A percentile compares a stretch with the other conserved stretches of the same genome.
These are phyloP conservation scores for Cheilosia vulpina DNA, from an alignment of 2,888 invertebrate species.

Conservation along the genomic window DNA sequence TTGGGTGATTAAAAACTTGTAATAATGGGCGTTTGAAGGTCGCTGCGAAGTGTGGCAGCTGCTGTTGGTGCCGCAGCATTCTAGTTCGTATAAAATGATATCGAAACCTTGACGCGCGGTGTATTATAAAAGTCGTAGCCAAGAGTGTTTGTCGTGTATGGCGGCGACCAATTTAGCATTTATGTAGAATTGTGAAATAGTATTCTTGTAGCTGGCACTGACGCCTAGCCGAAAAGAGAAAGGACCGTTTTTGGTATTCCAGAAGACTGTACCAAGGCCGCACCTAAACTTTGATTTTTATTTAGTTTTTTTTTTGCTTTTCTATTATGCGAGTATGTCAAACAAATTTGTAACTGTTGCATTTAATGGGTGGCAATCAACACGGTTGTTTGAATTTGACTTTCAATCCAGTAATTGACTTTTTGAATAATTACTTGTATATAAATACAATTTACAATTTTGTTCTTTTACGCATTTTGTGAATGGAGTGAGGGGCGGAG, in stretches of 20 bases:
- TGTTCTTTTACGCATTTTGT: too few species aligned
- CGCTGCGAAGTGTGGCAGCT: conserved; percentile 50
- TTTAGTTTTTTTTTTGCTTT: conserved; percentile 10
- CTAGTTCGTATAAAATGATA: conserved; percentile 62
- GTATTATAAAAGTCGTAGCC: conserved; percentile 17
- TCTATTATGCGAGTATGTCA: not conserved
- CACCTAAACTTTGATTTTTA: conserved; percentile 9
- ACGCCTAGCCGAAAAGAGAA: conserved; percentile 57
- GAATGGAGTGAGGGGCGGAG: too few species aligned
- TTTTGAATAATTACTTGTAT: not conserved
- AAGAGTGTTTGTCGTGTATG: conserved; percentile 22
- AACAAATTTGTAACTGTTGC: not conserved
- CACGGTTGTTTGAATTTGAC: not conserved
- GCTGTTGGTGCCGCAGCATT: conserved; percentile 28
- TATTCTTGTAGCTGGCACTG: conserved; percentile 7
- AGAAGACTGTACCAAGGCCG: conserved; percentile 52
- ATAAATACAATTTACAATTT: too few species aligned
- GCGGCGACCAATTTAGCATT: conserved; percentile 41
- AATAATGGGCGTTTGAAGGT: conserved; percentile 71
- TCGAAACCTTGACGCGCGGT: conserved; percentile 52
- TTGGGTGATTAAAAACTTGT: conserved; percentile 38
- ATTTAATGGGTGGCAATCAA: conserved; percentile 1
- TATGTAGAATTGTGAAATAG: conserved; percentile 32
- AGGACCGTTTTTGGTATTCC: conserved; percentile 43
- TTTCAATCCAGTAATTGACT: not conserved